phyloP scores from a whole-genome alignment of 2,888 invertebrate genomes.

The Tanypteryx hageni region DNA sequence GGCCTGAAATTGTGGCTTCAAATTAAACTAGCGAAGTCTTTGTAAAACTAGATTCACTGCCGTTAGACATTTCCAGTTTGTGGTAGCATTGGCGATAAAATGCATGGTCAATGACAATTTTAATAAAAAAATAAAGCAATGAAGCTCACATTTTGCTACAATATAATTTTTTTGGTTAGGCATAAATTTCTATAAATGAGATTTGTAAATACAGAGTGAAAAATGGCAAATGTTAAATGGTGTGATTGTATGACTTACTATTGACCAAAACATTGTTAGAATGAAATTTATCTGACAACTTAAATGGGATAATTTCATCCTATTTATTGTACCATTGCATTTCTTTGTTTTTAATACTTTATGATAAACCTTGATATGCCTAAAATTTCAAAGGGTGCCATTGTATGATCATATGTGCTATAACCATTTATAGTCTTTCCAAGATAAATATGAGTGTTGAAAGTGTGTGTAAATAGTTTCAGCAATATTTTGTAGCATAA shows the following conservation, averaged over 20 bases:
- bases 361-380: constrained; percentile 34
- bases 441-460: constrained; percentile 53
- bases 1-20: constrained; percentile 40
- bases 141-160: constrained; percentile 58
- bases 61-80: constrained; percentile 20
- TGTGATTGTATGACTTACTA: background rate
- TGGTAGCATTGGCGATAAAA: constrained; percentile 38
- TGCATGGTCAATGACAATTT: constrained; percentile 24
- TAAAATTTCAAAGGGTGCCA: constrained; percentile 29
- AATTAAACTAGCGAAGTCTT: constrained; percentile 15
- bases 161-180: constrained; percentile 39
- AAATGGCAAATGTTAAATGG: constrained; percentile 20
- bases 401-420: background rate
- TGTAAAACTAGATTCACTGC: constrained; percentile 49
- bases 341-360: constrained; percentile 6
- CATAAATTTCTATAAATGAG: constrained; percentile 25
- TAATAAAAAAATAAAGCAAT: background rate
- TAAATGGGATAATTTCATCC: background rate
- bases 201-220: constrained; percentile 37
- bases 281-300: constrained; percentile 10
- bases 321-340: background rate
- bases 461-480: constrained; percentile 48
- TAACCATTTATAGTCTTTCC: constrained; percentile 16
- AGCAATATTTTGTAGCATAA: constrained; percentile 42
- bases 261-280: constrained; percentile 47